Evolutionary conservation across 1,140 invertebrate species (phyloP).

Genomic region (Bradysia coprophila): DNA sequence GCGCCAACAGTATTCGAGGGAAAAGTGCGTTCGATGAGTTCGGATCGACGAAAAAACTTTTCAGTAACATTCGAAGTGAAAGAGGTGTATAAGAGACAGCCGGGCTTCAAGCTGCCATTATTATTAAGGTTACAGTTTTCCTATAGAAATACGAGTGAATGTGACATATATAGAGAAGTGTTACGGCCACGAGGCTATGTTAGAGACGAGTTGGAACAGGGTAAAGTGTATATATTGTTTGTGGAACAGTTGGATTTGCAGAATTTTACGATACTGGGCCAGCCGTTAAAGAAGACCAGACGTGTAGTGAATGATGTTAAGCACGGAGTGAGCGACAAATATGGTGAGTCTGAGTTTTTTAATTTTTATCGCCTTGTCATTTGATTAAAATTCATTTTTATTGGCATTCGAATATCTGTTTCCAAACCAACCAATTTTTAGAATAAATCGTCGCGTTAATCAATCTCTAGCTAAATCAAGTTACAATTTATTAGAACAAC

Average conservation of each 20-base stretch:
- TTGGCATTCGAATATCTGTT: too few relatives aligned
- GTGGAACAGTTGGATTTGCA: slow-evolving; percentile 40
- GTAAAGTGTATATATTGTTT: slow-evolving; percentile 44
- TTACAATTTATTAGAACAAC: too few relatives aligned
- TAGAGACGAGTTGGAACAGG: slow-evolving; percentile 36
- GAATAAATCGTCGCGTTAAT: too few relatives aligned
- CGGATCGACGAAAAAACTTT: slow-evolving; percentile 32
- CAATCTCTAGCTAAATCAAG: too few relatives aligned
- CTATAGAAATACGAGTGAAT: slow-evolving; percentile 18
- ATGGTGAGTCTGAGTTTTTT: slow-evolving; percentile 28
- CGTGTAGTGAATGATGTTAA: slow-evolving; percentile 30
- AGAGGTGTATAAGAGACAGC: slow-evolving; percentile 37
- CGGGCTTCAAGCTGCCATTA: slow-evolving; percentile 26
- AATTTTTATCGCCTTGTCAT: too few relatives aligned
- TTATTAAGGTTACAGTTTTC: slow-evolving; percentile 17
- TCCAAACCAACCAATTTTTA: too few relatives aligned
- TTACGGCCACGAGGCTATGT: slow-evolving; percentile 24
- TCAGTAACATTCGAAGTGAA: slow-evolving; percentile 44
- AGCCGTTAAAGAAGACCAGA: slow-evolving; percentile 34
- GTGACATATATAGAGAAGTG: slow-evolving; percentile 20
- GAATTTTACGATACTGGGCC: slow-evolving; percentile 41
- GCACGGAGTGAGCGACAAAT: slow-evolving; percentile 31
- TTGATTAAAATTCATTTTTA: too few relatives aligned
- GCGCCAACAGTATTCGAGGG: slow-evolving; percentile 44
- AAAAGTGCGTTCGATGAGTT: slow-evolving; percentile 38